Evolutionary conservation across 2,797 vertebrate species (phyloP).

Genomic region (Sebastes trivittatus): DNA sequence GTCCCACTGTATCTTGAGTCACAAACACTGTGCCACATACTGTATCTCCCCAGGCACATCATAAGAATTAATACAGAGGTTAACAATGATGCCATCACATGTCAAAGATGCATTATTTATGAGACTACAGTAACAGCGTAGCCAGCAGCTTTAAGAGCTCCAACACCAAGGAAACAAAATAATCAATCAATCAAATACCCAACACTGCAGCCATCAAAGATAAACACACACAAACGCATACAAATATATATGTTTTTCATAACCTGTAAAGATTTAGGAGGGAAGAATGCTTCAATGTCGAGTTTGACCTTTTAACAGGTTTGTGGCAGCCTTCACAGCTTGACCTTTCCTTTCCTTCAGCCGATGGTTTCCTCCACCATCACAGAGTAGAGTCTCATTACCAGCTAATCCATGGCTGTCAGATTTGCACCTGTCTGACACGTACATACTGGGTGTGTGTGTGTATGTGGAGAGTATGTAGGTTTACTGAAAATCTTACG

Average conservation of each 20-base stretch:
- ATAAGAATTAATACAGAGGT: not conserved
- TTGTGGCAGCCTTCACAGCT: constrained; percentile 39
- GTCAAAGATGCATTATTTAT: constrained; percentile 8
- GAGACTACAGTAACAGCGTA: not conserved
- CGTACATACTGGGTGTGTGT: not conserved
- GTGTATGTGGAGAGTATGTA: not conserved
- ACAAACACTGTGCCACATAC: not conserved
- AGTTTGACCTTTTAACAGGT: constrained; percentile 57
- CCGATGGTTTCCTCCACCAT: not conserved
- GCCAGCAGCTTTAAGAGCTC: not conserved
- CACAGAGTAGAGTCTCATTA: constrained; percentile 38
- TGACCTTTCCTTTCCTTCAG: constrained; percentile 50
- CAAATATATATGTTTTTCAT: constrained; percentile 9
- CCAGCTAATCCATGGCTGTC: constrained; percentile 36
- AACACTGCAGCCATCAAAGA: not conserved
- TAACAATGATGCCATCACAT: not conserved
- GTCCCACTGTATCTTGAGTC: not conserved
- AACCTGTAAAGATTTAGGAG: constrained; percentile 14
- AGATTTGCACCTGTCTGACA: constrained; percentile 17
- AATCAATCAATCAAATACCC: not conserved
- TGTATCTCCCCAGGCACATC: not conserved
- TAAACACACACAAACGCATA: not conserved
- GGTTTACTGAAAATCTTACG: not conserved
- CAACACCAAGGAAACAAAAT: not conserved
- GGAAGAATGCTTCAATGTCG: constrained; percentile 7